phyloP scores from a whole-genome alignment of 2,888 invertebrate species.

The Lasioglossum calceatum region DNA sequence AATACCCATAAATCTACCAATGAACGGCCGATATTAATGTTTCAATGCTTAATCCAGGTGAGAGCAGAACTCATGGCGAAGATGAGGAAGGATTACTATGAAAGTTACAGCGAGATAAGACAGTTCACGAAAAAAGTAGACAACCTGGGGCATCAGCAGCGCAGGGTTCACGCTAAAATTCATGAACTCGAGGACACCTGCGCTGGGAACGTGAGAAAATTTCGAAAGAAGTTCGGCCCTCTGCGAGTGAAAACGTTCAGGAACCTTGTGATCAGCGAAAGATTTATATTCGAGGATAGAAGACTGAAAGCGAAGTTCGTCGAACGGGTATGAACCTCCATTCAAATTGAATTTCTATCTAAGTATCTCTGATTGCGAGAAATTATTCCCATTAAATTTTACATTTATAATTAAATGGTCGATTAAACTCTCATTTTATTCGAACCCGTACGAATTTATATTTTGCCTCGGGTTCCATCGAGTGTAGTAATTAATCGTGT shows the following conservation, averaged over 20 bases:
- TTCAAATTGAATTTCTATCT: not conserved
- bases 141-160: constrained; percentile 63
- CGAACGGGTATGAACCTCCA: constrained; percentile 60
- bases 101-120: constrained; percentile 65
- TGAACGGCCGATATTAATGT: not conserved
- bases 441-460: not conserved
- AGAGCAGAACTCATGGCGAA: constrained; percentile 55
- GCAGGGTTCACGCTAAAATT: constrained; percentile 70
- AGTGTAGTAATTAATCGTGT: not conserved
- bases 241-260: constrained; percentile 70
- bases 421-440: not conserved
- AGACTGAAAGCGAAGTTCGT: constrained; percentile 64
- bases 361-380: not conserved
- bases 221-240: constrained; percentile 66
- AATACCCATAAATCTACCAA: not conserved
- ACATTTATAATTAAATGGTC: not conserved
- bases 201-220: constrained; percentile 62
- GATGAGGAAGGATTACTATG: constrained; percentile 71
- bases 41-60: constrained; percentile 57
- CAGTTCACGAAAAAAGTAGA: constrained; percentile 71
- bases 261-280: constrained; percentile 70
- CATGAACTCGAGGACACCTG: constrained; percentile 61
- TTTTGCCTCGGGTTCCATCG: not conserved
- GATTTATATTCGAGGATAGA: constrained; percentile 69
- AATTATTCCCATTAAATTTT: not conserved